Percentiles rank a stretch among this genome's conserved stretches.
Conservation (phyloP, 1,140 invertebrate genomes). For the Drosophila auraria region DNA sequence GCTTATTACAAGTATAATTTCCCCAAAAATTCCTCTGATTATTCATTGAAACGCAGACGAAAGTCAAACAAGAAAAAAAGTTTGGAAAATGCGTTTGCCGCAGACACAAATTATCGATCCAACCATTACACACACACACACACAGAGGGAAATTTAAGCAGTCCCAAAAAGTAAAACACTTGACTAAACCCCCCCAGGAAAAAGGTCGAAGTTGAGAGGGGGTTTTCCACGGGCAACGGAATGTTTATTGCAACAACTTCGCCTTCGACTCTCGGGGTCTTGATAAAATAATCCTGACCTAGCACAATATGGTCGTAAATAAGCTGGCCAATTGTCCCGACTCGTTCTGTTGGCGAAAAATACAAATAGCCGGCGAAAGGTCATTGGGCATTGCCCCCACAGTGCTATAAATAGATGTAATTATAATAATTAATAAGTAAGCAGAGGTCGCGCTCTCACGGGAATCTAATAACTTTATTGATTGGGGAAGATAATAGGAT, state of each 20-base stretch:
- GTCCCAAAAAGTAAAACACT: slow-evolving; percentile 71
- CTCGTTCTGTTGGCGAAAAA: not conserved
- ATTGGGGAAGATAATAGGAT: too few relatives aligned
- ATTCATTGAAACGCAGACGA: slow-evolving; percentile 5
- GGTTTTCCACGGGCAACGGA: slow-evolving; percentile 47
- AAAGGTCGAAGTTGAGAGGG: not conserved
- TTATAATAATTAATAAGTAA: not conserved
- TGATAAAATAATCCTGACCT: slow-evolving; percentile 75
- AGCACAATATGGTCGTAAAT: slow-evolving; percentile 62
- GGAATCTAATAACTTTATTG: too few relatives aligned
- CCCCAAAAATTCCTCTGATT: not conserved
- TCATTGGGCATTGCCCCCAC: not conserved
- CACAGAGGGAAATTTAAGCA: slow-evolving; percentile 51
- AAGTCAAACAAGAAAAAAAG: slow-evolving; percentile 15
- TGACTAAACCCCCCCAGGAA: slow-evolving; percentile 38
- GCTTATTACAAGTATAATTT: not conserved
- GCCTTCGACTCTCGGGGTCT: slow-evolving; percentile 41
- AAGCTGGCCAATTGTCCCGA: slow-evolving; percentile 37
- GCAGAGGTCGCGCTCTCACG: too few relatives aligned
- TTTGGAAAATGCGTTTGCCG: slow-evolving; percentile 65
- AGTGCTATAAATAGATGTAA: not conserved
- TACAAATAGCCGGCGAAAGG: not conserved
- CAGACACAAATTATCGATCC: slow-evolving; percentile 57
- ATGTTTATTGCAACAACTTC: slow-evolving; percentile 39
- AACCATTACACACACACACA: slow-evolving; percentile 18